Percentiles rank a stretch among this genome's conserved stretches.
Evolutionary conservation across 92 coral and sea anemone genomes (phyloP).

Genomic region (Epizoanthus scotinus): DNA sequence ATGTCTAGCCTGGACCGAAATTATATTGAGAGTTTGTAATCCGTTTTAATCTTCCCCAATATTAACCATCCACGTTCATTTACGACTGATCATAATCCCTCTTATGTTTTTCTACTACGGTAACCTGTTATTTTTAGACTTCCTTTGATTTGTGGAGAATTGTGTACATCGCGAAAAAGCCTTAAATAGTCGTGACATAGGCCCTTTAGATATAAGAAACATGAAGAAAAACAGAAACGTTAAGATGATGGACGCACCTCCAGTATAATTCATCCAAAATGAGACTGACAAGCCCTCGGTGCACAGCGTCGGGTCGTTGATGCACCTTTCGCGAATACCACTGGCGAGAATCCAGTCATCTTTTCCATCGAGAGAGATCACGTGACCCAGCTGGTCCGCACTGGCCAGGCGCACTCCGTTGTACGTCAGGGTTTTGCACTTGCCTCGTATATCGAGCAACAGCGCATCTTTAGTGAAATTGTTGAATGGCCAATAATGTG

Average conservation of each 20-base stretch:
- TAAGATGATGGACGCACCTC: conserved; percentile 49
- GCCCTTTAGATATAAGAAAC: too few relatives aligned
- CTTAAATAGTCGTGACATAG: too few relatives aligned
- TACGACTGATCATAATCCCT: too few relatives aligned
- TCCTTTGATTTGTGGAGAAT: too few relatives aligned
- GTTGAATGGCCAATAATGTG: conserved; percentile 81
- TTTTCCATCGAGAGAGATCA: conserved; percentile 71
- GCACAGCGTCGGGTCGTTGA: conserved; percentile 76
- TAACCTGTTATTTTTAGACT: too few relatives aligned
- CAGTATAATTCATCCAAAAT: conserved; percentile 79
- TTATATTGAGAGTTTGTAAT: too few relatives aligned
- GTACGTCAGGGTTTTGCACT: conserved; percentile 38
- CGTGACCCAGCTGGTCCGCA: conserved; percentile 83
- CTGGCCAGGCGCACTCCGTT: conserved; percentile 66
- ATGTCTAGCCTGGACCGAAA: too few relatives aligned
- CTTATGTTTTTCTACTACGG: too few relatives aligned
- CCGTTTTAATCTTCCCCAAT: too few relatives aligned
- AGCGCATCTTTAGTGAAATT: conserved; percentile 31
- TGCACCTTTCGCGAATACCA: conserved; percentile 54
- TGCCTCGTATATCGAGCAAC: conserved; percentile 74
- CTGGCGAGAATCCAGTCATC: conserved; percentile 56
- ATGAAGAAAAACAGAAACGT: too few relatives aligned
- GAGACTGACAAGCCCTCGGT: conserved; percentile 81
- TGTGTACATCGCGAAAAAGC: too few relatives aligned
- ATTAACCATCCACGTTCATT: too few relatives aligned